These are phyloP conservation scores for Drosophila ficusphila DNA, from an alignment of 1,140 invertebrate genomes.

Conservation along the genomic window DNA sequence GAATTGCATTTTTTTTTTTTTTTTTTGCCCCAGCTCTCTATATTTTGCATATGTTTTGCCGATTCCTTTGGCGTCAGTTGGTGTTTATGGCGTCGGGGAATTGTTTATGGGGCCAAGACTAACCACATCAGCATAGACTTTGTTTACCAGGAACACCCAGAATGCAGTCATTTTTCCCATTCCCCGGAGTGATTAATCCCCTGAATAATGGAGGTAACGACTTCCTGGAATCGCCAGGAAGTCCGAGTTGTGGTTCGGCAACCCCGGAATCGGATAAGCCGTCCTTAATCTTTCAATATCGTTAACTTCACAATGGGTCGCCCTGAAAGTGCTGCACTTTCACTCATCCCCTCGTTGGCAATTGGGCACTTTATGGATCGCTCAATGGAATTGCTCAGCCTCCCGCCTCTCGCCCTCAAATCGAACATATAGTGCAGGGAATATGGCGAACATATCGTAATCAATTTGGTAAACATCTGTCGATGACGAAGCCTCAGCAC, in stretches of 20 bases:
- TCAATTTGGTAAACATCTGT: conserved; percentile 82
- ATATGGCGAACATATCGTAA: conserved; percentile 59
- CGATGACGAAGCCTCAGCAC: conserved; percentile 55
- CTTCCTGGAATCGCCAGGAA: conserved; percentile 7
- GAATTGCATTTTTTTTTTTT: conserved; percentile 38
- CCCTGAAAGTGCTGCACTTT: conserved; percentile 41
- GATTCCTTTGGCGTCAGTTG: conserved; percentile 41
- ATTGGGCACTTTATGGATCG: conserved; percentile 59
- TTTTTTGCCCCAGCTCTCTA: conserved; percentile 10
- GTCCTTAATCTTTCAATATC: conserved; percentile 67
- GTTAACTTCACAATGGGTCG: conserved; percentile 45
- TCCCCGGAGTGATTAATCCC: background rate
- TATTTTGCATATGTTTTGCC: conserved; percentile 46
- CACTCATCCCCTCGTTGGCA: conserved; percentile 1
- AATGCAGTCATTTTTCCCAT: conserved; percentile 1
- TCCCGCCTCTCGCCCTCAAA: conserved; percentile 6
- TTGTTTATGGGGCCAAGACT: conserved; percentile 41
- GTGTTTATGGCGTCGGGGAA: conserved; percentile 54
- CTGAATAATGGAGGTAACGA: conserved; percentile 10
- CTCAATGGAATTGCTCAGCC: conserved; percentile 57
- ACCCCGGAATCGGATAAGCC: conserved; percentile 40
- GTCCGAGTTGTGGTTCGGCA: background rate
- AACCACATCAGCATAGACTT: conserved; percentile 50
- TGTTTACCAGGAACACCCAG: conserved; percentile 40
- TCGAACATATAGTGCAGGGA: background rate